Evolutionary conservation across 1,140 invertebrate genomes (phyloP).

Genomic region (Drosophila gunungcola): DNA sequence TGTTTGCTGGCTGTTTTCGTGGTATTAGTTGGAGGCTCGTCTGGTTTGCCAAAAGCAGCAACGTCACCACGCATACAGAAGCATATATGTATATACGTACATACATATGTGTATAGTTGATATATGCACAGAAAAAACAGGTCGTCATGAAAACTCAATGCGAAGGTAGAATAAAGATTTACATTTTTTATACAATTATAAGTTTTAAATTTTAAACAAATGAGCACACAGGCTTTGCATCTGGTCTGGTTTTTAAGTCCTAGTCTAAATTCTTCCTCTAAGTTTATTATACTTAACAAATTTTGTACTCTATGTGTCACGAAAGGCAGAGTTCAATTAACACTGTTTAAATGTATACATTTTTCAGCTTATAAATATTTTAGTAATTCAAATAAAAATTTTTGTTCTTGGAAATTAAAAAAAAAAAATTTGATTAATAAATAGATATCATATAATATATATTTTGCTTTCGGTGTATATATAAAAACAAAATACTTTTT

Average conservation of each 20-base stretch:
- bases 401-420: too few relatives aligned
- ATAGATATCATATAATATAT: neutral
- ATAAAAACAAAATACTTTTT: slow-evolving; percentile 11
- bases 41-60: slow-evolving; percentile 67
- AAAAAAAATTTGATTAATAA: too few relatives aligned
- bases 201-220: too few relatives aligned
- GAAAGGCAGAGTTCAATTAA: too few relatives aligned
- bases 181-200: neutral
- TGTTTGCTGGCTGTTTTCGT: slow-evolving; percentile 13
- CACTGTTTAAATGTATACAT: too few relatives aligned
- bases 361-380: too few relatives aligned
- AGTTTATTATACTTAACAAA: too few relatives aligned
- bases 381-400: too few relatives aligned
- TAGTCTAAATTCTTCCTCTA: too few relatives aligned
- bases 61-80: slow-evolving; percentile 40
- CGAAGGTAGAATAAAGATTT: neutral
- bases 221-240: too few relatives aligned
- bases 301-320: too few relatives aligned
- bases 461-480: neutral
- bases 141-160: neutral
- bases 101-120: slow-evolving; percentile 7
- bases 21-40: slow-evolving; percentile 72
- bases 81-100: slow-evolving; percentile 6
- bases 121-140: slow-evolving; percentile 8
- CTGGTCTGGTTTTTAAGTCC: too few relatives aligned